Evolutionary conservation across 2,888 invertebrate genomes (phyloP).

Genomic region (Lysandra coridon): DNA sequence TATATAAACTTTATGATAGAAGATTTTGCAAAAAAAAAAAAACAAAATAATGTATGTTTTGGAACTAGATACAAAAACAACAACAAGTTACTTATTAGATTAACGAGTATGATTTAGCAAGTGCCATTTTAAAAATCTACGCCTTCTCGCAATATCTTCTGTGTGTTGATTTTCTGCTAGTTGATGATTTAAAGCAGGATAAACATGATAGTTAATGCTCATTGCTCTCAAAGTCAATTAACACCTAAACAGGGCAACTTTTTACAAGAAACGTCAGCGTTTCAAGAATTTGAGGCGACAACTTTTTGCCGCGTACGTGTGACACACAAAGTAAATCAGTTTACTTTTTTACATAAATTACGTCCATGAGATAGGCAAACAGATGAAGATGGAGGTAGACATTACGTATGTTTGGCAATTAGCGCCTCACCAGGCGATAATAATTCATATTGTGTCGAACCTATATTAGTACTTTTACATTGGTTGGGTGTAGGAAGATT

Average conservation of each 20-base stretch:
- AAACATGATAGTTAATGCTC: background rate
- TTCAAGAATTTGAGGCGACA: background rate
- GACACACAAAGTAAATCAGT: conserved; percentile 2
- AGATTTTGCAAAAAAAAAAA: too few species aligned
- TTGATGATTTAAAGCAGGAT: background rate
- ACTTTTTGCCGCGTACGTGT: background rate
- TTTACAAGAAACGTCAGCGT: background rate
- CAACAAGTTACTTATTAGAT: too few species aligned
- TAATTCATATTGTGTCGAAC: background rate
- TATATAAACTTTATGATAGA: too few species aligned
- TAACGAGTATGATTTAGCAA: too few species aligned
- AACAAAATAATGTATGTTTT: too few species aligned
- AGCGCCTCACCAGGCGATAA: background rate
- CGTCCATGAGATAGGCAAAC: background rate
- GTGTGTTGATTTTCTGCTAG: background rate
- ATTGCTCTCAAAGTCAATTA: background rate
- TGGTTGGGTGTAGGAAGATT: background rate
- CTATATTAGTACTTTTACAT: background rate
- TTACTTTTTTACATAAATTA: conserved; percentile 13
- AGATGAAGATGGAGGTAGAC: background rate
- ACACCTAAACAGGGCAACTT: background rate
- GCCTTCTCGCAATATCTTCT: background rate
- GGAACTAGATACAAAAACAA: too few species aligned
- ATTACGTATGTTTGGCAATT: conserved; percentile 14
- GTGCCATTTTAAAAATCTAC: background rate